Evolutionary conservation across 2,797 vertebrate genomes (phyloP).

Genomic region (Pseudocheirus occidentalis): DNA sequence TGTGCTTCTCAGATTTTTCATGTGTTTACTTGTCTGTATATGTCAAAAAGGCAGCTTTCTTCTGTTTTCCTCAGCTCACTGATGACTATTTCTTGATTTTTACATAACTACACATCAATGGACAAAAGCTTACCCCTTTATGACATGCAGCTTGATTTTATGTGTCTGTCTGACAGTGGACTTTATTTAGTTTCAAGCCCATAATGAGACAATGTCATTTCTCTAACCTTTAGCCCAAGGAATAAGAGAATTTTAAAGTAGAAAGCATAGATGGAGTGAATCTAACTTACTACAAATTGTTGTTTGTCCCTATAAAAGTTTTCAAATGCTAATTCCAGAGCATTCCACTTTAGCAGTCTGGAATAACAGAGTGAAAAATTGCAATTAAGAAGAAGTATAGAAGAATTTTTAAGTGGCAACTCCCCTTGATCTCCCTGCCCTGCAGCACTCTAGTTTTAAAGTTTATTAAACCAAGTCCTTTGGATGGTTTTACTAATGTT

Average conservation of each 20-base stretch:
- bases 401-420: slow-evolving; percentile 1
- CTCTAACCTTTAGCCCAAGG: neutral
- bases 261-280: neutral
- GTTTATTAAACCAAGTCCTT: slow-evolving; percentile 8
- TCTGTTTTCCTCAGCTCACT: neutral
- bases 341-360: slow-evolving; percentile 11
- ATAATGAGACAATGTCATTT: slow-evolving; percentile 34
- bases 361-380: slow-evolving; percentile 26
- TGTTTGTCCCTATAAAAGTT: slow-evolving; percentile 20
- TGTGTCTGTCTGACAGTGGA: neutral
- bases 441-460: neutral
- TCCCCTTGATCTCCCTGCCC: neutral
- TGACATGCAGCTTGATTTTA: neutral
- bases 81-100: neutral
- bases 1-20: neutral
- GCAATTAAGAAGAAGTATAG: slow-evolving; percentile 56
- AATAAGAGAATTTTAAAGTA: slow-evolving; percentile 21
- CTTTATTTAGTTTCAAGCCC: slow-evolving; percentile 1
- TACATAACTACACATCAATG: neutral
- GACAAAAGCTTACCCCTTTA: slow-evolving; percentile 18
- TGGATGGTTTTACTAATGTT: slow-evolving; percentile 33
- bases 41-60: neutral
- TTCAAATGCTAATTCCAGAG: slow-evolving; percentile 34
- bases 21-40: neutral
- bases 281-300: slow-evolving; percentile 12